Evolutionary conservation across 1,140 invertebrate genomes (phyloP).

Genomic region (Drosophila melanogaster): DNA sequence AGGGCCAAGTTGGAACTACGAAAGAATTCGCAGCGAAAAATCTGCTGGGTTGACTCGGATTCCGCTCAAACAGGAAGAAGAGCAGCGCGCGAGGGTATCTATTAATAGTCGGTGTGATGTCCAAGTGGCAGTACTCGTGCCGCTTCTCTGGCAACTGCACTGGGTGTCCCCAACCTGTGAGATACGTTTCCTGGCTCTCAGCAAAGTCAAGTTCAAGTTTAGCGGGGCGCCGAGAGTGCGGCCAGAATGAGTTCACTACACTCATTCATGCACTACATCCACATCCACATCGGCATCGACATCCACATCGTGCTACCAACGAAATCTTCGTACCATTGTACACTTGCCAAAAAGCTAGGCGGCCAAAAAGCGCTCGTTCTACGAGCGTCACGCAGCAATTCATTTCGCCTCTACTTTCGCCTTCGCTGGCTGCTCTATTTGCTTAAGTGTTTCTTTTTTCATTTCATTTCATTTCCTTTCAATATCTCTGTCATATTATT

Average conservation of each 20-base stretch:
- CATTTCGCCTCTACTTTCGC: conserved; percentile 18
- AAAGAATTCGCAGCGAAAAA: conserved; percentile 29
- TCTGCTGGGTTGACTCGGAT: conserved; percentile 47
- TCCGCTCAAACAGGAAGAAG: conserved; percentile 69
- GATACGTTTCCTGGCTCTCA: conserved; percentile 43
- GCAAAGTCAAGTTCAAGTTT: conserved; percentile 74
- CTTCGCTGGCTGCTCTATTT: conserved; percentile 55
- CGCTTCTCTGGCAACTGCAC: conserved; percentile 44
- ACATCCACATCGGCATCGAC: conserved; percentile 2
- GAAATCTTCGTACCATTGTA: conserved; percentile 30
- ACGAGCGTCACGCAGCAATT: conserved; percentile 56
- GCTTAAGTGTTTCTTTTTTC: conserved; percentile 68
- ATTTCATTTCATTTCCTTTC: conserved; percentile 47
- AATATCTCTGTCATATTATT: conserved; percentile 61
- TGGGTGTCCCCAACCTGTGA: conserved; percentile 25
- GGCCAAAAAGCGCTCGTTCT: conserved; percentile 61
- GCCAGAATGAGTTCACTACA: conserved; percentile 32
- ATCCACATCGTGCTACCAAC: background rate
- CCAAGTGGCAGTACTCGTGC: conserved; percentile 1
- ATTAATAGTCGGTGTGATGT: conserved; percentile 47
- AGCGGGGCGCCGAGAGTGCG: conserved; percentile 13
- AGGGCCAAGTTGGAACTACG: conserved; percentile 47
- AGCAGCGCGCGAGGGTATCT: conserved; percentile 42
- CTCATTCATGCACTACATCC: conserved; percentile 10
- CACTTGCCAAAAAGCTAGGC: conserved; percentile 55